Evolutionary conservation across 2,113 vertebrate species (phyloP).

Genomic region (Brachypteracias leptosomus): DNA sequence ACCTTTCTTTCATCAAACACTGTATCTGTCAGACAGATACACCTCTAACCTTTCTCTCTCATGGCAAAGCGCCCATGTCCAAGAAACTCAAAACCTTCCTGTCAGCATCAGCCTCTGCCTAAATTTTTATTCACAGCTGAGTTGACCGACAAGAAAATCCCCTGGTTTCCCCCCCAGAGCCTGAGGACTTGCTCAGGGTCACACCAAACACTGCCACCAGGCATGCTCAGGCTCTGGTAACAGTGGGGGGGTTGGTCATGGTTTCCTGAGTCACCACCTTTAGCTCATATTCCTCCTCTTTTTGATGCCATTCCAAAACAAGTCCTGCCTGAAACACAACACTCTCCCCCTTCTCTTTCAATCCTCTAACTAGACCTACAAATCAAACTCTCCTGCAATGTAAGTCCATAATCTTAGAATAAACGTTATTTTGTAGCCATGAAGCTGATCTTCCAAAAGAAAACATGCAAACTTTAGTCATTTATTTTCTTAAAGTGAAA

Average conservation of each 20-base stretch:
- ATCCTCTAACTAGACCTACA: not conserved
- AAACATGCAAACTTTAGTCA: conserved; percentile 10
- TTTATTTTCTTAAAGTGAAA: conserved; percentile 57
- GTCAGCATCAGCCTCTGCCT: not conserved
- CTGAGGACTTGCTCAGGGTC: not conserved
- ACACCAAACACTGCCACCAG: not conserved
- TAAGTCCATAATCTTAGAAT: not conserved
- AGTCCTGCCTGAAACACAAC: not conserved
- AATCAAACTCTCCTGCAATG: not conserved
- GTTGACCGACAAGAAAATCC: not conserved
- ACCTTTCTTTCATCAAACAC: not conserved
- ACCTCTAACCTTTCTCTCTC: not conserved
- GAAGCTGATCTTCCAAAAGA: not conserved
- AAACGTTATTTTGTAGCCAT: not conserved
- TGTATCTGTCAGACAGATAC: not conserved
- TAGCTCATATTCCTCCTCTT: not conserved
- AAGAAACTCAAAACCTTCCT: not conserved
- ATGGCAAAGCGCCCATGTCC: not conserved
- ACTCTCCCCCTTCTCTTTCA: not conserved
- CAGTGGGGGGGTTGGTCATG: fast-evolving
- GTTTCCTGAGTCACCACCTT: not conserved
- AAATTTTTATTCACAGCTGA: not conserved
- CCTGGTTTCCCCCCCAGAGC: too few species aligned
- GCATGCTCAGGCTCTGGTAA: not conserved
- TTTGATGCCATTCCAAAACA: not conserved